phyloP scores from a whole-genome alignment of 2,113 vertebrate species.

The Platysteira castanea region DNA sequence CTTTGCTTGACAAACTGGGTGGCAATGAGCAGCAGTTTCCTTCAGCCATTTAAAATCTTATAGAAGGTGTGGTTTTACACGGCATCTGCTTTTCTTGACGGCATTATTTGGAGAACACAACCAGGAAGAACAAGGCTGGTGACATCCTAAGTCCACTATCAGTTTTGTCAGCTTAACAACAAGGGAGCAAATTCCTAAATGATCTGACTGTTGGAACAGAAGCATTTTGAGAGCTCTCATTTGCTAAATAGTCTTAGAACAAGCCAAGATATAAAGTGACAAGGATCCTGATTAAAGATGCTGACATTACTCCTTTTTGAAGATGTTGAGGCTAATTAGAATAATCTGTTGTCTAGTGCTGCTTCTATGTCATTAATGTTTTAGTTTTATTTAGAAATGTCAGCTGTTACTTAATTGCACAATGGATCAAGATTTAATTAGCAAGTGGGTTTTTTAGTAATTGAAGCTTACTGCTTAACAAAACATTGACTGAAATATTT shows the following conservation, averaged over 20 bases:
- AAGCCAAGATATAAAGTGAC: not conserved
- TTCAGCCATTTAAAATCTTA: not conserved
- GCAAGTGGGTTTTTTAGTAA: not conserved
- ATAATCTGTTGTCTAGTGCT: not conserved
- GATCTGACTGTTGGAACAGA: not conserved
- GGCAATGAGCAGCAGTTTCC: not conserved
- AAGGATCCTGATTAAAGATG: not conserved
- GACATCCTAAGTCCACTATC: not conserved
- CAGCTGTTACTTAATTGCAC: not conserved
- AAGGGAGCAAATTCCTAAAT: not conserved
- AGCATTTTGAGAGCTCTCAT: not conserved
- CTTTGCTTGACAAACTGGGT: not conserved
- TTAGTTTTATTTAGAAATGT: not conserved
- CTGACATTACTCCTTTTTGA: not conserved
- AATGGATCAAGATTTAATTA: not conserved
- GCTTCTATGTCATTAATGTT: not conserved
- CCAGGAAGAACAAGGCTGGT: not conserved
- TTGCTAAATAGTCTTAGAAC: not conserved
- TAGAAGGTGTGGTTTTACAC: not conserved
- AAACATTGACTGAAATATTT: conserved; percentile 3
- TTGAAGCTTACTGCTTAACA: not conserved
- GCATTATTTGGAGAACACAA: not conserved
- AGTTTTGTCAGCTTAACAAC: not conserved
- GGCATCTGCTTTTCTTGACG: not conserved
- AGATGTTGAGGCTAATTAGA: not conserved